These are phyloP conservation scores for Anthoscopus minutus DNA, from an alignment of 2,113 vertebrate species.

Conservation along the genomic window DNA sequence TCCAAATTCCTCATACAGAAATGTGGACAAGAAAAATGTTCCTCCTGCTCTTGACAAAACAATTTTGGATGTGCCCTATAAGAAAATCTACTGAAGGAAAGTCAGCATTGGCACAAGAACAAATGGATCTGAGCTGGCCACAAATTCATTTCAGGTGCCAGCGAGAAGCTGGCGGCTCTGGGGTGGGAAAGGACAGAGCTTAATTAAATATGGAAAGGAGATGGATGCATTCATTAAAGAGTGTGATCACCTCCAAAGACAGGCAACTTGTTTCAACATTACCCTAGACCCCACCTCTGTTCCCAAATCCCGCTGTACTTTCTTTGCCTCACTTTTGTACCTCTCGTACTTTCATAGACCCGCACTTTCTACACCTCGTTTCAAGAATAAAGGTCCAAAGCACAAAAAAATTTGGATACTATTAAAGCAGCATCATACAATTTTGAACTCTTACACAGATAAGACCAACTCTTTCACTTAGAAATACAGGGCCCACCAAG, in stretches of 20 bases:
- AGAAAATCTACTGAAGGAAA: neutral
- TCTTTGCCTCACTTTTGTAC: neutral
- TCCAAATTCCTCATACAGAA: neutral
- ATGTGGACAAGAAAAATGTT: neutral
- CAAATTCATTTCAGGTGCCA: neutral
- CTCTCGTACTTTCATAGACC: neutral
- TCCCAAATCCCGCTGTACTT: neutral
- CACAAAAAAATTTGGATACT: neutral
- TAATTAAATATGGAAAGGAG: neutral
- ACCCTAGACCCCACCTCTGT: neutral
- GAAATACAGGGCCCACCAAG: neutral
- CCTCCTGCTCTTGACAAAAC: neutral
- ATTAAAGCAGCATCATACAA: neutral
- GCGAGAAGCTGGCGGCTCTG: fast-evolving
- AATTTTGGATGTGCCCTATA: neutral
- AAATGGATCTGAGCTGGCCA: neutral
- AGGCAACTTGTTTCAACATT: neutral
- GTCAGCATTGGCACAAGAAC: neutral
- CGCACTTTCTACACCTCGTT: neutral
- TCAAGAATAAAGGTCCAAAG: neutral
- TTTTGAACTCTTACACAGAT: neutral
- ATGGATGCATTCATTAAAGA: neutral
- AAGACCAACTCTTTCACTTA: neutral
- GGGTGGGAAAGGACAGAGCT: neutral
- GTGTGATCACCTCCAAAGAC: fast-evolving